Percentiles rank a stretch among this genome's conserved stretches.
Evolutionary conservation across 2,888 invertebrate genomes (phyloP).

Genomic region (Xestia xanthographa): DNA sequence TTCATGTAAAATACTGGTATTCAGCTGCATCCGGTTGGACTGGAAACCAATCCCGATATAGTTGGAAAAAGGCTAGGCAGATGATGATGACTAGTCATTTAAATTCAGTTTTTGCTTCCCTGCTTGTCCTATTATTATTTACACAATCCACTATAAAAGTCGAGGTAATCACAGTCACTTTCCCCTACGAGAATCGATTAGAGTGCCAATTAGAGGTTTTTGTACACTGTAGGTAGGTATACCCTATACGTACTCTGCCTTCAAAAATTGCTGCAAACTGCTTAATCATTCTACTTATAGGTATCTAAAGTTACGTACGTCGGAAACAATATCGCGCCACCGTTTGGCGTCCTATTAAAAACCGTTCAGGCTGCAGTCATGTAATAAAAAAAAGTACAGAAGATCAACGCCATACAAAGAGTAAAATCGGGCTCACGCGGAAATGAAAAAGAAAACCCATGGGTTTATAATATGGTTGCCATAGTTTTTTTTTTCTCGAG

Average conservation of each 20-base stretch:
- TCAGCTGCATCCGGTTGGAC: not conserved
- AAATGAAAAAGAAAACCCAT: no score
- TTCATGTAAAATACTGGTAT: not conserved
- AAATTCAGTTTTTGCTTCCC: not conserved
- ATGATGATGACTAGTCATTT: not conserved
- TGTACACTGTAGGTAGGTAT: not conserved
- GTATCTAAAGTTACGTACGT: slow-evolving; percentile 42
- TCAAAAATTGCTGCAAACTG: slow-evolving; percentile 20
- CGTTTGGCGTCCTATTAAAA: slow-evolving; percentile 57
- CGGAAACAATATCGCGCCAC: slow-evolving; percentile 51
- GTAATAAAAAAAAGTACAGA: not conserved
- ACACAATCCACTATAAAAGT: not conserved
- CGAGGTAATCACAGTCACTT: not conserved
- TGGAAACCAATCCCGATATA: not conserved
- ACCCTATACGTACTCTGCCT: not conserved
- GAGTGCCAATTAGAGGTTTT: not conserved
- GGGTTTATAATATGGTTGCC: no score
- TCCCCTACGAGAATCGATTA: not conserved
- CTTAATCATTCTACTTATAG: slow-evolving; percentile 39
- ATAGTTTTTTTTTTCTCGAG: no score
- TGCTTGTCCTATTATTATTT: not conserved
- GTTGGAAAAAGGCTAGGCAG: not conserved
- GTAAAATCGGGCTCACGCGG: not conserved
- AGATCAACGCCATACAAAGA: not conserved
- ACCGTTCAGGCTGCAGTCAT: slow-evolving; percentile 36